Evolutionary conservation across 2,113 vertebrate species (phyloP).

Genomic region (Bettongia penicillata): DNA sequence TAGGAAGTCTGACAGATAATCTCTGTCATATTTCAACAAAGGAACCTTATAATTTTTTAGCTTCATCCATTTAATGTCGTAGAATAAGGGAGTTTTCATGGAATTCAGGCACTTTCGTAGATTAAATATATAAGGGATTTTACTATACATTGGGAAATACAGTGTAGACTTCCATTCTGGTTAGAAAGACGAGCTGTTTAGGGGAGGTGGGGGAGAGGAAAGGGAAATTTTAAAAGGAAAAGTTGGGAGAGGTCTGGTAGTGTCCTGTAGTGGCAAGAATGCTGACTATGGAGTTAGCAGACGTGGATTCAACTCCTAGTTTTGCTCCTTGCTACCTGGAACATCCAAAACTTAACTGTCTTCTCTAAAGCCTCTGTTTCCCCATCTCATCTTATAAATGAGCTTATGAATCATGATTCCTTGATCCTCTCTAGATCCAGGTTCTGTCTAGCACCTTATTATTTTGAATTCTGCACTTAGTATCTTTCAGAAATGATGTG

Average conservation of each 20-base stretch:
- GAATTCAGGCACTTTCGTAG: background rate
- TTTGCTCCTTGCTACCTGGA: background rate
- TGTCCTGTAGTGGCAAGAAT: too few species aligned
- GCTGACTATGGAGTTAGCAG: too few species aligned
- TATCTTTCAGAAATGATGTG: background rate
- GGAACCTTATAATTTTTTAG: background rate
- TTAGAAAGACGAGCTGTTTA: background rate
- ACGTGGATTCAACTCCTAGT: background rate
- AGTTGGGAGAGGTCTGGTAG: too few species aligned
- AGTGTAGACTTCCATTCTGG: background rate
- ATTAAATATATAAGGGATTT: background rate
- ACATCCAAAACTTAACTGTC: background rate
- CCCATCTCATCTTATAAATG: background rate
- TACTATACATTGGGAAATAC: background rate
- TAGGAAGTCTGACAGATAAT: background rate
- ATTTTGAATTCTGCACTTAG: background rate
- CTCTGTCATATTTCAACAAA: too few species aligned
- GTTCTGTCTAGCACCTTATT: background rate
- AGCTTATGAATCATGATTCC: background rate
- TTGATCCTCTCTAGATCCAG: background rate
- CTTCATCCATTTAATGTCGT: background rate
- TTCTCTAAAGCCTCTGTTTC: background rate
- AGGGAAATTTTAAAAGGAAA: background rate
- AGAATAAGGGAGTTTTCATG: background rate
- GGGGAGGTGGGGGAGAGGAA: too few species aligned